Conservation (phyloP, 1,140 invertebrate species). For the Carposina sasakii region DNA sequence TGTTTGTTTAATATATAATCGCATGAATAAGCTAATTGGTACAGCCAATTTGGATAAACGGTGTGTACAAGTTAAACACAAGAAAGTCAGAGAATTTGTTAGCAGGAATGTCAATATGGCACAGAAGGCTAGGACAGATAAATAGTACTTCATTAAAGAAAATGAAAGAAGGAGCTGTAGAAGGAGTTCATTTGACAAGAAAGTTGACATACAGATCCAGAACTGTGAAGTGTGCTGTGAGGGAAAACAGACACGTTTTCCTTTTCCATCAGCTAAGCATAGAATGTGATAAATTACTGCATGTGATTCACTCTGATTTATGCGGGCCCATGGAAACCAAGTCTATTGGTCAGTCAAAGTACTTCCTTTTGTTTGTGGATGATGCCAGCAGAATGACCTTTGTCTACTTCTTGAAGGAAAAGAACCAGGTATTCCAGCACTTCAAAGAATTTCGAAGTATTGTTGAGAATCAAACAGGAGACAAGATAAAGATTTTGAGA, state of each 20-base stretch:
- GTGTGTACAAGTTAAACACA: slow-evolving; percentile 20
- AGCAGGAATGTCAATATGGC: too few relatives aligned
- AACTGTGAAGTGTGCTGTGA: slow-evolving; percentile 31
- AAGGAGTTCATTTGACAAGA: slow-evolving; percentile 16
- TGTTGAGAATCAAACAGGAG: too few relatives aligned
- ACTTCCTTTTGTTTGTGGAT: too few relatives aligned
- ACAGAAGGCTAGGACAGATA: too few relatives aligned
- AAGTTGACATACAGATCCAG: slow-evolving; percentile 13
- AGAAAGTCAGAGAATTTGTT: background rate
- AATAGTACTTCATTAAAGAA: slow-evolving; percentile 7
- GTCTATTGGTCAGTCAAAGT: too few relatives aligned
- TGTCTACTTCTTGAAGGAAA: too few relatives aligned
- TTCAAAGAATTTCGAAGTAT: too few relatives aligned
- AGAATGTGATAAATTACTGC: slow-evolving; percentile 23
- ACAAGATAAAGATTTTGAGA: too few relatives aligned
- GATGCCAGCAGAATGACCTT: too few relatives aligned
- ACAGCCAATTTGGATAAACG: slow-evolving; percentile 18
- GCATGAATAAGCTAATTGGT: slow-evolving; percentile 19
- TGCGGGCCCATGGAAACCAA: slow-evolving; percentile 34
- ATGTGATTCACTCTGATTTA: slow-evolving; percentile 36
- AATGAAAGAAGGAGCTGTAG: slow-evolving; percentile 19
- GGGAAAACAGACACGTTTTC: slow-evolving; percentile 36
- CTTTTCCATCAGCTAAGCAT: slow-evolving; percentile 25
- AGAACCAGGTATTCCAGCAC: too few relatives aligned
- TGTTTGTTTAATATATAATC: slow-evolving; percentile 26